Conservation (phyloP, 2,113 vertebrate genomes). For the Neotragus pygmaeus region DNA sequence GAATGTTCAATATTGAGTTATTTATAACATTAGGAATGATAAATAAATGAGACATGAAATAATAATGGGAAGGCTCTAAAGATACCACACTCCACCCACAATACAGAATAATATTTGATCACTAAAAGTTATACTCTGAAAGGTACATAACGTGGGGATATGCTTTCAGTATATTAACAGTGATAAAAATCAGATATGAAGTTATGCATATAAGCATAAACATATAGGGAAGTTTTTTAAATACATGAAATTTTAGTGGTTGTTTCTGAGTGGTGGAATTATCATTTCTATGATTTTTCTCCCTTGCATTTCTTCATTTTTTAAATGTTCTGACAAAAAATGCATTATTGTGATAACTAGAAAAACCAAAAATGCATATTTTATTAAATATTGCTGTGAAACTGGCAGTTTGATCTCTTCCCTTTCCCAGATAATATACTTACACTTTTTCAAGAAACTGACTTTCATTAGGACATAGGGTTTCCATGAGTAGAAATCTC, state of each 20-base stretch:
- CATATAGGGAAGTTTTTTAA: neutral
- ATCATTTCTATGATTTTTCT: neutral
- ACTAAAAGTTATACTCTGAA: neutral
- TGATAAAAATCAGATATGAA: neutral
- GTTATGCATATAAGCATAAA: neutral
- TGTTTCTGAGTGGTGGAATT: neutral
- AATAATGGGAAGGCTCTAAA: neutral
- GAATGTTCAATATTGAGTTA: neutral
- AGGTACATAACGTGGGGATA: neutral
- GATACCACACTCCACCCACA: neutral
- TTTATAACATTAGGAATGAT: conserved; percentile 10
- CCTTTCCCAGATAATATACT: neutral
- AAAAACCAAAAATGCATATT: neutral
- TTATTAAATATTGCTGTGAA: neutral
- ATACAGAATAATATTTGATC: neutral
- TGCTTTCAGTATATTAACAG: neutral
- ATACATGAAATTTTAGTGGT: neutral
- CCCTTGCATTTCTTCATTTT: neutral
- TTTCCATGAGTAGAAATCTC: neutral
- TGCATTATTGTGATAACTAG: neutral
- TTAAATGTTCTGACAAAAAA: neutral
- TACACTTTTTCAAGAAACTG: neutral
- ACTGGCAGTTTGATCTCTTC: neutral
- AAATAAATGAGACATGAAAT: neutral
- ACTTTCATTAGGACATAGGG: neutral